A percentile compares a stretch with the other conserved stretches of the same genome.
phyloP scores from a whole-genome alignment of 1,140 invertebrate species.

The Hyphantria cunea region DNA sequence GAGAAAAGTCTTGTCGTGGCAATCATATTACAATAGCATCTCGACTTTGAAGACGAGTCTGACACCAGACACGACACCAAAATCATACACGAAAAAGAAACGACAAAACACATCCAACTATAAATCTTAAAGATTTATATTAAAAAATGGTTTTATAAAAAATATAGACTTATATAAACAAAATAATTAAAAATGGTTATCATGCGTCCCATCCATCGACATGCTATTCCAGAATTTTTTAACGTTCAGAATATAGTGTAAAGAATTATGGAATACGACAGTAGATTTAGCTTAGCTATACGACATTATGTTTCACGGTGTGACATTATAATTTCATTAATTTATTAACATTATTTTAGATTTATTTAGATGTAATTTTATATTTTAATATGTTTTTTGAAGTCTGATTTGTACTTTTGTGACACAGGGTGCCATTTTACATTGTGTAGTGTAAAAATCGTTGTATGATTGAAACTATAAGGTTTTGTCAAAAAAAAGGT shows the following conservation, averaged over 20 bases:
- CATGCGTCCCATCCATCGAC: background rate
- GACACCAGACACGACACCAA: too few relatives aligned
- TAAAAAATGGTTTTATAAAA: too few relatives aligned
- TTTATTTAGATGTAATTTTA: conserved; percentile 28
- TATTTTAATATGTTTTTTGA: conserved; percentile 29
- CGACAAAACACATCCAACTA: too few relatives aligned
- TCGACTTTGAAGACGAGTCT: too few relatives aligned
- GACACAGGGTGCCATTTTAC: conserved; percentile 66
- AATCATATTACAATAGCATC: too few relatives aligned
- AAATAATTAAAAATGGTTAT: too few relatives aligned
- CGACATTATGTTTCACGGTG: conserved; percentile 16
- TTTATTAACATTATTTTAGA: conserved; percentile 52
- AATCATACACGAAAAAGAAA: too few relatives aligned
- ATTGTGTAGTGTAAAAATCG: conserved; percentile 1
- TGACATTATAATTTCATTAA: conserved; percentile 40
- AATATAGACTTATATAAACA: too few relatives aligned
- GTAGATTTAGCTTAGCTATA: conserved; percentile 8
- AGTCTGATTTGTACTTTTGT: conserved; percentile 50
- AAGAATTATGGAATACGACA: background rate
- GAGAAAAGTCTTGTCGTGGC: too few relatives aligned
- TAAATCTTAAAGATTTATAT: too few relatives aligned
- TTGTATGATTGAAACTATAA: conserved; percentile 10
- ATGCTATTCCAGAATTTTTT: too few relatives aligned
- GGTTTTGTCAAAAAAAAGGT: background rate
- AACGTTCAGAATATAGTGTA: background rate